Conservation (phyloP, 2,888 invertebrate genomes). For the Caradrina kadenii region DNA sequence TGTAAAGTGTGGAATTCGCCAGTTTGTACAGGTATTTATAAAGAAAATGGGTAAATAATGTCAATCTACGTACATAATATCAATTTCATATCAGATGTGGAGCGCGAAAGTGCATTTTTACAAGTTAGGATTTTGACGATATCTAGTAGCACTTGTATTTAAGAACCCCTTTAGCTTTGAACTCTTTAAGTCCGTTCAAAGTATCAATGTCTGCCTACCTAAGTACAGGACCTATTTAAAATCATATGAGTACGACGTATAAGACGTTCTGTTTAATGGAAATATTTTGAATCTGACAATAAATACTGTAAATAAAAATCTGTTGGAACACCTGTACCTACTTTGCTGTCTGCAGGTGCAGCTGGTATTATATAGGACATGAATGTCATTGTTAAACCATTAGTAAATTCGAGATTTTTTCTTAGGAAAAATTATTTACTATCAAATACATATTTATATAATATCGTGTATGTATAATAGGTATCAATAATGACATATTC, state of each 20-base stretch:
- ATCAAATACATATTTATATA: slow-evolving; percentile 10
- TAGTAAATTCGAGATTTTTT: slow-evolving; percentile 5
- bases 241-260: background rate
- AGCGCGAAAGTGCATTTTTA: slow-evolving; percentile 76
- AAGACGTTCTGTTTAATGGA: background rate
- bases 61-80: slow-evolving; percentile 86
- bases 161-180: slow-evolving; percentile 52
- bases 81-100: slow-evolving; percentile 88
- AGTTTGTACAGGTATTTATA: slow-evolving; percentile 76
- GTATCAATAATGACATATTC: slow-evolving; percentile 1
- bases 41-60: slow-evolving; percentile 82
- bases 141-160: slow-evolving; percentile 52
- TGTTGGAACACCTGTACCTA: background rate
- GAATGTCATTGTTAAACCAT: slow-evolving; percentile 6
- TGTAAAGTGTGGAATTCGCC: slow-evolving; percentile 66
- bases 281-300: background rate
- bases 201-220: slow-evolving; percentile 35
- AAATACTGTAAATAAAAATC: background rate
- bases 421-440: slow-evolving; percentile 2
- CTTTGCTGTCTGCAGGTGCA: background rate
- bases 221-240: slow-evolving; percentile 13
- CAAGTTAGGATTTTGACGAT: slow-evolving; percentile 55
- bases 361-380: background rate
- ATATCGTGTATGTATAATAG: slow-evolving; percentile 2
- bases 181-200: slow-evolving; percentile 43